Conservation (phyloP, 2,888 invertebrate species). For the Lacanobia oleracea region DNA sequence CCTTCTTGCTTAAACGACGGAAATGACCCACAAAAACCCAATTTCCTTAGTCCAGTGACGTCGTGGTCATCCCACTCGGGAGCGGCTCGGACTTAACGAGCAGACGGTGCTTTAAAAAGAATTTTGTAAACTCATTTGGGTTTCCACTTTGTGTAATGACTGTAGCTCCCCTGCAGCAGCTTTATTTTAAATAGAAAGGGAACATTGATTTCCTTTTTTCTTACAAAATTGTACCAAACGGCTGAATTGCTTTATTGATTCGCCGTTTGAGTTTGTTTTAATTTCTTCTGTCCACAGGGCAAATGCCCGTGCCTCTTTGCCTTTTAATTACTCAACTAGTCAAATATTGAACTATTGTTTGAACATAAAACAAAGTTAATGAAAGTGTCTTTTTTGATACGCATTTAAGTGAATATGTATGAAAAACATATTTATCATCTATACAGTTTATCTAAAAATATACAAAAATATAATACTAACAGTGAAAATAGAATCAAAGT, state of each 20-base stretch:
- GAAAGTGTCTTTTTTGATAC: too few relatives aligned
- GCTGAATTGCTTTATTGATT: neutral
- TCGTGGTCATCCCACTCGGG: conserved; percentile 32
- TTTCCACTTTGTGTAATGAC: conserved; percentile 43
- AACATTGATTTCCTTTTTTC: conserved; percentile 8
- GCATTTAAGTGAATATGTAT: too few relatives aligned
- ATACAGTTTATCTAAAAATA: too few relatives aligned
- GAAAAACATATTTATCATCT: too few relatives aligned
- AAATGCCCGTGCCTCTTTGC: too few relatives aligned
- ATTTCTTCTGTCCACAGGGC: neutral
- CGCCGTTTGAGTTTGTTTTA: neutral
- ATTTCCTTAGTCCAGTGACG: conserved; percentile 31
- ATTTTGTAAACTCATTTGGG: conserved; percentile 60
- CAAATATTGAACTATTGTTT: too few relatives aligned
- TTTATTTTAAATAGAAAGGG: conserved; percentile 12
- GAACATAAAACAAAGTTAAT: too few relatives aligned
- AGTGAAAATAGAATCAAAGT: too few relatives aligned
- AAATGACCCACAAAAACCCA: conserved; percentile 38
- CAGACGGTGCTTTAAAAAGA: conserved; percentile 54
- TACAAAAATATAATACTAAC: too few relatives aligned
- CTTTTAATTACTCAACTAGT: too few relatives aligned
- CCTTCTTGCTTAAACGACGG: conserved; percentile 13
- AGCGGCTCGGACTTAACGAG: conserved; percentile 48
- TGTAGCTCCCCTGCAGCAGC: neutral
- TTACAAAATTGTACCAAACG: neutral